Percentiles rank a stretch among this genome's conserved stretches.
These are phyloP conservation scores for Smithornis capensis DNA, from an alignment of 2,113 vertebrate genomes.

Conservation along the genomic window DNA sequence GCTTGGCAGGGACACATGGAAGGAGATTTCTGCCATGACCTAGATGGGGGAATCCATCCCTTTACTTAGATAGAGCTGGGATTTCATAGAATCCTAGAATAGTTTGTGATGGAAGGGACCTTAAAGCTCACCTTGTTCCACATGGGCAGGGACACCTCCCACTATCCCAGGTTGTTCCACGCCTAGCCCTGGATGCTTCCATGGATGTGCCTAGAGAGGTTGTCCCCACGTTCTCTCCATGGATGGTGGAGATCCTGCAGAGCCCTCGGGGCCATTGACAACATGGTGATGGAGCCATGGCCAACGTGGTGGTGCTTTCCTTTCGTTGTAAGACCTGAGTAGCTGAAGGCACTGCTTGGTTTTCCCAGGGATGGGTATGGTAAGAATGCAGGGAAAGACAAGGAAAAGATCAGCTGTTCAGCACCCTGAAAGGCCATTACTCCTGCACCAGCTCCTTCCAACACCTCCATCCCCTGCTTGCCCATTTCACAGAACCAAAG, in stretches of 20 bases:
- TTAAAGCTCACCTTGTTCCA: background rate
- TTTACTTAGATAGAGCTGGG: background rate
- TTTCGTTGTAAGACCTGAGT: background rate
- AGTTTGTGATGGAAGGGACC: background rate
- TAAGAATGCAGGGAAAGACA: background rate
- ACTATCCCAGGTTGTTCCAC: background rate
- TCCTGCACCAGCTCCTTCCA: background rate
- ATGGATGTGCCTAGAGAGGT: background rate
- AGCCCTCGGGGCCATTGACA: background rate
- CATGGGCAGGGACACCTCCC: background rate
- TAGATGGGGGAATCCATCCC: background rate
- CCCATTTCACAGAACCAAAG: background rate
- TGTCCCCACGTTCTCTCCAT: background rate
- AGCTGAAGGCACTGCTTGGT: accelerated
- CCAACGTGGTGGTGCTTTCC: accelerated
- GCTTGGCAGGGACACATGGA: background rate
- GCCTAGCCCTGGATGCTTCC: background rate
- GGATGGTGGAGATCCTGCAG: background rate
- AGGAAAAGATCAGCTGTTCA: background rate
- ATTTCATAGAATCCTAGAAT: background rate
- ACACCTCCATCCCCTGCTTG: background rate
- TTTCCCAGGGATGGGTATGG: background rate
- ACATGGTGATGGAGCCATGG: background rate
- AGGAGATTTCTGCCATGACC: background rate
- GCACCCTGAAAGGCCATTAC: no score